Conservation (phyloP, 2,888 invertebrate genomes). For the Morpho deidamia region DNA sequence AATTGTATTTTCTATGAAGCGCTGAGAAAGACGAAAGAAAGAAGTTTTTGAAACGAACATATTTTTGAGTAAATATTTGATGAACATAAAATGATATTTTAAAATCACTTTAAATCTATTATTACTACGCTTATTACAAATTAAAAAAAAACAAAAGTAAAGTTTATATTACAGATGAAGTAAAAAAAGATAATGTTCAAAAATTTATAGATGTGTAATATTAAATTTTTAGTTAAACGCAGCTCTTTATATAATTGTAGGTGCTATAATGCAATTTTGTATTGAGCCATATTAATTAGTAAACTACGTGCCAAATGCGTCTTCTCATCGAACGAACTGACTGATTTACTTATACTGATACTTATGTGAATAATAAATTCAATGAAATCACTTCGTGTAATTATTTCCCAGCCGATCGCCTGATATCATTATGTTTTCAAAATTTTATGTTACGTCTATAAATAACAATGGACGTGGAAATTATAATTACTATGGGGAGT, state of each 20-base stretch:
- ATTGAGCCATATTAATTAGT: conserved; percentile 67
- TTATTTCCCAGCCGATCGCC: conserved; percentile 7
- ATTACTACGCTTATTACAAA: too few relatives aligned
- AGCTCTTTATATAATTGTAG: conserved; percentile 12
- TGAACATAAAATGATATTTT: not conserved
- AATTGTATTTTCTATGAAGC: conserved; percentile 21
- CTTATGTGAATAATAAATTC: conserved; percentile 42
- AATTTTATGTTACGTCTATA: too few relatives aligned
- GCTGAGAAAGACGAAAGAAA: conserved; percentile 20
- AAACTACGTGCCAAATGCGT: conserved; percentile 75
- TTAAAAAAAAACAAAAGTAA: too few relatives aligned
- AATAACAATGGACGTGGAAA: too few relatives aligned
- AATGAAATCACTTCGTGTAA: conserved; percentile 31
- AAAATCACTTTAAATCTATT: not conserved
- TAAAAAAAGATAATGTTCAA: not conserved
- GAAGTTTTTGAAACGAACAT: conserved; percentile 1
- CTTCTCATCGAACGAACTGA: conserved; percentile 71
- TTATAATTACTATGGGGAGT: too few relatives aligned
- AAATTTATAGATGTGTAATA: conserved; percentile 3
- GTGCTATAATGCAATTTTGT: conserved; percentile 21
- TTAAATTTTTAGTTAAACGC: conserved; percentile 1
- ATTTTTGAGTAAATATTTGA: not conserved
- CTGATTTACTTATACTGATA: conserved; percentile 44
- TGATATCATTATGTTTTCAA: too few relatives aligned
- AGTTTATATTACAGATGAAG: not conserved